Conservation (phyloP, 2,888 invertebrate genomes). For the Chouioia cunea region DNA sequence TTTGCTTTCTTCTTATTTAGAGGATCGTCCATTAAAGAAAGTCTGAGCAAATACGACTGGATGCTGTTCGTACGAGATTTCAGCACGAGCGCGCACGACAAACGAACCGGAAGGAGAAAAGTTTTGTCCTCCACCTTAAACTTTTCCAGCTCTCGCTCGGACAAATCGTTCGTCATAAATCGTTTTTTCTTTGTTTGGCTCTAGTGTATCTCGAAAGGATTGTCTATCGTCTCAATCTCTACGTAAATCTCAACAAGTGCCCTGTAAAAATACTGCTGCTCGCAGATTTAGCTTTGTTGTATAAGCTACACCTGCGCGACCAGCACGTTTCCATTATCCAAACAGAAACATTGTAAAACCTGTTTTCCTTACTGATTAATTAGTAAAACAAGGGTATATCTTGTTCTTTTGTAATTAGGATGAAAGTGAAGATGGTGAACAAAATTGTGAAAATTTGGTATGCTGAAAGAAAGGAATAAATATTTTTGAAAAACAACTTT, state of each 20-base stretch:
- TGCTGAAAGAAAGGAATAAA: not conserved
- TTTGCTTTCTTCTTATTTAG: conserved; percentile 62
- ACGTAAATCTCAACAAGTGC: conserved; percentile 35
- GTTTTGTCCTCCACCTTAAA: conserved; percentile 47
- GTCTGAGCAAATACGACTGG: not conserved
- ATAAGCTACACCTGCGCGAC: too few relatives aligned
- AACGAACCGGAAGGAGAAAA: conserved; percentile 27
- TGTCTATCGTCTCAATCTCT: conserved; percentile 42
- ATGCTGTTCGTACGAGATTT: not conserved
- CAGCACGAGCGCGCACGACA: too few relatives aligned
- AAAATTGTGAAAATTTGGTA: too few relatives aligned
- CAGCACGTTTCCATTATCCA: too few relatives aligned
- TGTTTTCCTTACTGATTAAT: too few relatives aligned
- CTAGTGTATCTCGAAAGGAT: conserved; percentile 50
- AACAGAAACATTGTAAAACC: too few relatives aligned
- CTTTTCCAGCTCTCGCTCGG: conserved; percentile 51
- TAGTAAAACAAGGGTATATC: too few relatives aligned
- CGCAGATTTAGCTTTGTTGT: too few relatives aligned
- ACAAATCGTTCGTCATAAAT: conserved; percentile 65
- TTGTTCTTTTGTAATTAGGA: too few relatives aligned
- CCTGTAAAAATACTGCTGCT: conserved; percentile 10
- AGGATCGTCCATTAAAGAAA: conserved; percentile 56
- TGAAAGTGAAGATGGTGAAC: too few relatives aligned
- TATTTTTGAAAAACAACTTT: conserved; percentile 25
- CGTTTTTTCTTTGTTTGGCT: conserved; percentile 54